These are phyloP conservation scores for Hylaeus volcanicus DNA, from an alignment of 1,140 invertebrate genomes.

Conservation along the genomic window DNA sequence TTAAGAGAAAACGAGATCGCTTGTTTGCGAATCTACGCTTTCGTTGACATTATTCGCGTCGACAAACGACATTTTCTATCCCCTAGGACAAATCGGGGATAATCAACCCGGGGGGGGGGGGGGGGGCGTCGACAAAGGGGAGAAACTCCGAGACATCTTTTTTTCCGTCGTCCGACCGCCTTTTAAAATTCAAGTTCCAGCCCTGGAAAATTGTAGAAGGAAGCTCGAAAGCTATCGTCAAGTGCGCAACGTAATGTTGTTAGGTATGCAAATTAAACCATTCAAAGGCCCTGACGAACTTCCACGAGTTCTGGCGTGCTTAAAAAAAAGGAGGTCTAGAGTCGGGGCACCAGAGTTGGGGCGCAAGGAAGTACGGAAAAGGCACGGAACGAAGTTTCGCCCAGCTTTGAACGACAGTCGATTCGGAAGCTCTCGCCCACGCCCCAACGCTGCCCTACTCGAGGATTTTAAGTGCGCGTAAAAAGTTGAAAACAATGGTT, in stretches of 20 bases:
- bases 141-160: not conserved
- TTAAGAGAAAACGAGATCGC: not conserved
- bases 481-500: not conserved
- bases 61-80: not conserved
- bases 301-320: slow-evolving; percentile 53
- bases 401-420: slow-evolving; percentile 4
- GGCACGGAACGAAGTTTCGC: slow-evolving; percentile 37
- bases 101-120: not conserved
- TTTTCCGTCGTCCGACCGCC: too few species aligned
- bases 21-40: slow-evolving; percentile 15
- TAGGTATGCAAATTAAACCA: slow-evolving; percentile 68
- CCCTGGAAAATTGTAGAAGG: slow-evolving; percentile 34
- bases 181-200: slow-evolving; percentile 21
- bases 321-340: slow-evolving; percentile 35
- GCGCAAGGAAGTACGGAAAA: slow-evolving; percentile 1
- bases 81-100: not conserved
- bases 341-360: not conserved
- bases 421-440: not conserved
- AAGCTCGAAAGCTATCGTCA: slow-evolving; percentile 53
- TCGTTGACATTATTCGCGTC: not conserved
- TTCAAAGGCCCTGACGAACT: slow-evolving; percentile 66
- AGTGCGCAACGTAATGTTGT: slow-evolving; percentile 56
- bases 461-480: not conserved
- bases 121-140: not conserved
- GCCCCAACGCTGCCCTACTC: too few species aligned